Conservation (phyloP, 2,888 invertebrate species). For the Scaptomyza parva region DNA sequence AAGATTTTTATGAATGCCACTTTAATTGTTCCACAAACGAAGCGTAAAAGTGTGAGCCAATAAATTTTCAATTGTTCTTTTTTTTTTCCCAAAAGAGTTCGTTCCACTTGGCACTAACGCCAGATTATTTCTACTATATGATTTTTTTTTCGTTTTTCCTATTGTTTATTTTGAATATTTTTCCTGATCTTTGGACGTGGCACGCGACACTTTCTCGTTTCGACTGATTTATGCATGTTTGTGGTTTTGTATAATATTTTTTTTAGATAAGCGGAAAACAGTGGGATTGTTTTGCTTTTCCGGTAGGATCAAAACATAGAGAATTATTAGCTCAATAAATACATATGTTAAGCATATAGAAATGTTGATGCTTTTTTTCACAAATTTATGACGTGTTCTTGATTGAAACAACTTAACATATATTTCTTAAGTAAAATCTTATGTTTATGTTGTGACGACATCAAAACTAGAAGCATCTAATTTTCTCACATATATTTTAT, state of each 20-base stretch:
- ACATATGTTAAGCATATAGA: slow-evolving; percentile 18
- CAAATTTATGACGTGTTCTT: slow-evolving; percentile 42
- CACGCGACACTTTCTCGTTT: slow-evolving; percentile 57
- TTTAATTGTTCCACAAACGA: slow-evolving; percentile 47
- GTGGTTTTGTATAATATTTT: slow-evolving; percentile 20
- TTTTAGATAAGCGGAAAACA: slow-evolving; percentile 15
- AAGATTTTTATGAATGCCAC: slow-evolving; percentile 37
- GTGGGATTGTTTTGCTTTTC: slow-evolving; percentile 1
- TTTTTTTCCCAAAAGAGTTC: slow-evolving; percentile 14
- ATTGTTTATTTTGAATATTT: slow-evolving; percentile 39
- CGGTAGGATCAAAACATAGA: slow-evolving; percentile 32
- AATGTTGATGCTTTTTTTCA: slow-evolving; percentile 10
- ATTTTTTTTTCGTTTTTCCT: slow-evolving; percentile 1
- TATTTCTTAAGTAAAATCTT: slow-evolving; percentile 31
- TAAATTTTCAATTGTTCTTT: slow-evolving; percentile 54
- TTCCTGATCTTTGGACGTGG: slow-evolving; percentile 37
- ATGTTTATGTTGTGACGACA: slow-evolving; percentile 36
- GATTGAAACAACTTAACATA: neutral
- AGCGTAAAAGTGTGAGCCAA: slow-evolving; percentile 36
- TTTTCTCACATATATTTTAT: slow-evolving; percentile 19
- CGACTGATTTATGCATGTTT: slow-evolving; percentile 67
- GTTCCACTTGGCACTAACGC: slow-evolving; percentile 53
- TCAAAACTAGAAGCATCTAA: slow-evolving; percentile 11
- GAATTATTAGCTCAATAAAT: slow-evolving; percentile 27
- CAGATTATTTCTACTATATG: slow-evolving; percentile 22